Evolutionary conservation across 2,797 vertebrate genomes (phyloP).

Genomic region (Cygnus olor): DNA sequence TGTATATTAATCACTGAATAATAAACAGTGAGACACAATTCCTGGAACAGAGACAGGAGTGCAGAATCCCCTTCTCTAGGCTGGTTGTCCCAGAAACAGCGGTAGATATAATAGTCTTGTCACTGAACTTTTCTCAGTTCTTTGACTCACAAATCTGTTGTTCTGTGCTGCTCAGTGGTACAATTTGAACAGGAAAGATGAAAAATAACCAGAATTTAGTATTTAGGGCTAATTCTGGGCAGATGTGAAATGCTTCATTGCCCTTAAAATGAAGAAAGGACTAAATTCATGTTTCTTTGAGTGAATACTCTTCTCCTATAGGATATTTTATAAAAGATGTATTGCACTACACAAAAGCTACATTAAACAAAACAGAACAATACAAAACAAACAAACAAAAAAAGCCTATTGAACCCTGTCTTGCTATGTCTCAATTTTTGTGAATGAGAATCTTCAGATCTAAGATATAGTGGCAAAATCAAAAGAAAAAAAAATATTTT

Average conservation of each 20-base stretch:
- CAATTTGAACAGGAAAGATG: not conserved
- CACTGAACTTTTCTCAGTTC: not conserved
- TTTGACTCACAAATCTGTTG: not conserved
- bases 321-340: not conserved
- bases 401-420: not conserved
- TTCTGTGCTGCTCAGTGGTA: not conserved
- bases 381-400: not conserved
- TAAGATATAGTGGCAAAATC: not conserved
- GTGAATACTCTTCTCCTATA: not conserved
- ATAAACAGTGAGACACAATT: not conserved
- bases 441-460: not conserved
- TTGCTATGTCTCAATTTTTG: not conserved
- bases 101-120: not conserved
- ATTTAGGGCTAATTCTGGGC: not conserved
- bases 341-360: not conserved
- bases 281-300: not conserved
- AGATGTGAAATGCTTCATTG: not conserved
- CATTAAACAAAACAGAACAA: not conserved
- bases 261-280: not conserved
- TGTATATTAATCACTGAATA: not conserved
- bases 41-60: not conserved
- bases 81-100: not conserved
- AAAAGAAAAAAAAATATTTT: not conserved
- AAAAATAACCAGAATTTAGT: not conserved
- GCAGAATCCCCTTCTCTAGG: not conserved